A percentile compares a stretch with the other conserved stretches of the same genome.
Conservation (phyloP, 2,888 invertebrate genomes). For the Zygothrica quintamaculata region DNA sequence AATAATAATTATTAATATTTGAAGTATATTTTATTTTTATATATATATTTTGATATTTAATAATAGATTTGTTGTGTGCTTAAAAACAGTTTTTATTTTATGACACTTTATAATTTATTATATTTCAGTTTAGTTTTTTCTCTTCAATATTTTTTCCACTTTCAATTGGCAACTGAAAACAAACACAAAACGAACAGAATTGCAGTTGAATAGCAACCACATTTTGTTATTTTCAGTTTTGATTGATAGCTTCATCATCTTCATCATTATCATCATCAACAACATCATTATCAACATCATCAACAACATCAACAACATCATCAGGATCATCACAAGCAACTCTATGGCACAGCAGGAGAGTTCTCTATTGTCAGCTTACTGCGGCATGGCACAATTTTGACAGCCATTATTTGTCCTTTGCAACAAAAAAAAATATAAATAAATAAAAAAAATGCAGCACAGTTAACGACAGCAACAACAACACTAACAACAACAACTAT, state of each 20-base stretch:
- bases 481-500: constrained; percentile 15
- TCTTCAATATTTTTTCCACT: background rate
- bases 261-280: too few species aligned
- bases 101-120: too few species aligned
- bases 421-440: too few species aligned
- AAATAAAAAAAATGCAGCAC: constrained; percentile 39
- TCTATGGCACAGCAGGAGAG: constrained; percentile 2
- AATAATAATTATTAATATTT: too few species aligned
- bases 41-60: too few species aligned
- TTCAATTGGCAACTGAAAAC: background rate
- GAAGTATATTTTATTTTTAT: too few species aligned
- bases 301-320: too few species aligned
- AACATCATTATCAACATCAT: too few species aligned
- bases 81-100: too few species aligned
- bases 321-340: too few species aligned
- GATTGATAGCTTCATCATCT: constrained; percentile 25
- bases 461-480: constrained; percentile 16
- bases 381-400: constrained; percentile 28
- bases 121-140: too few species aligned
- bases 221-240: constrained; percentile 35
- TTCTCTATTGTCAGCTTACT: constrained; percentile 26
- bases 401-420: constrained; percentile 47
- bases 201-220: constrained; percentile 18
- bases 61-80: too few species aligned
- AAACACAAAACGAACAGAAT: background rate